Percentiles rank a stretch among this genome's conserved stretches.
These are phyloP conservation scores for Sinocyclocheilus grahami DNA, from an alignment of 2,113 vertebrate species.

Conservation along the genomic window DNA sequence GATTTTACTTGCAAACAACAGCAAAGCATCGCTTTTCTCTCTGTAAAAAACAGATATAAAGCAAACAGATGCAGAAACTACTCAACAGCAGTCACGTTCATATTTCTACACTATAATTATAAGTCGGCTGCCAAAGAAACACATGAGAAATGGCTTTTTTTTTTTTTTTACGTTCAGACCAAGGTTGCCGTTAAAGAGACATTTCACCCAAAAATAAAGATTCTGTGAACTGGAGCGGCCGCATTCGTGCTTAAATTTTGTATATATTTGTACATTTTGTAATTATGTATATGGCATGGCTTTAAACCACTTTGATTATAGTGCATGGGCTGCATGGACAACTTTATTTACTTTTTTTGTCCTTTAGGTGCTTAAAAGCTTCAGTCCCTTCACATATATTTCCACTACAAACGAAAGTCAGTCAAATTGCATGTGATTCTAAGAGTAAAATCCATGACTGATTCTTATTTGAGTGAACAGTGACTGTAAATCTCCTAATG, in stretches of 20 bases:
- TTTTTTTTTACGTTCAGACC: neutral
- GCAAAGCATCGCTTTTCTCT: neutral
- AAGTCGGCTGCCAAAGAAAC: slow-evolving; percentile 25
- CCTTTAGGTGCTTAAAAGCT: neutral
- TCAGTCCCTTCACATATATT: neutral
- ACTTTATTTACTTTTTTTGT: neutral
- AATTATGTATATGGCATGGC: neutral
- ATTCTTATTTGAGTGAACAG: neutral
- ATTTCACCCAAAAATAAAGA: slow-evolving; percentile 8
- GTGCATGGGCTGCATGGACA: neutral
- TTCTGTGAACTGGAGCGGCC: neutral
- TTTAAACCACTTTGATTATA: slow-evolving; percentile 11
- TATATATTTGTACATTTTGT: no score
- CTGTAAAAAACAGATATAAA: neutral
- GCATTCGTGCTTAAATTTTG: neutral
- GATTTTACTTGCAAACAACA: slow-evolving; percentile 19
- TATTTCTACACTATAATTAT: slow-evolving; percentile 47
- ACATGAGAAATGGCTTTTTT: neutral
- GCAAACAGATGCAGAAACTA: slow-evolving; percentile 4
- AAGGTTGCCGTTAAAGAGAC: neutral
- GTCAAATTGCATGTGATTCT: neutral
- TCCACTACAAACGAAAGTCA: neutral
- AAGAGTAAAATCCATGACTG: neutral
- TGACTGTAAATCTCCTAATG: neutral
- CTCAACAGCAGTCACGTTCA: slow-evolving; percentile 30